phyloP scores from a whole-genome alignment of 1,140 invertebrate genomes.

The Listronotus bonariensis region DNA sequence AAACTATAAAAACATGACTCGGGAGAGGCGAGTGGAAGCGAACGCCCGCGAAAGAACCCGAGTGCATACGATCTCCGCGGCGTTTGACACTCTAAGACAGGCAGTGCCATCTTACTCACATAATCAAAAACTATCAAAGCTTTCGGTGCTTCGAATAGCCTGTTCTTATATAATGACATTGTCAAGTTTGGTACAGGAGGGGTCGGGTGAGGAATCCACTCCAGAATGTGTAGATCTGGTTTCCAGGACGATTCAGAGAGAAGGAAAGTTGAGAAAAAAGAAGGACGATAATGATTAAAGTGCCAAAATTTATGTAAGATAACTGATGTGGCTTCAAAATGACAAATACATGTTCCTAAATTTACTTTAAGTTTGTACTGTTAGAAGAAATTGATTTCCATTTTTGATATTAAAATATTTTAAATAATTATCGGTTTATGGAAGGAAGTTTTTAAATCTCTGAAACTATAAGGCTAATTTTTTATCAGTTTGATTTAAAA shows the following conservation, averaged over 20 bases:
- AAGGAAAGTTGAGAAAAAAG: slow-evolving; percentile 86
- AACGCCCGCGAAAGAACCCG: slow-evolving; percentile 90
- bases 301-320: slow-evolving; percentile 2
- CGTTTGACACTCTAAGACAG: slow-evolving; percentile 84
- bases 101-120: slow-evolving; percentile 89
- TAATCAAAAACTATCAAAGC: slow-evolving; percentile 90
- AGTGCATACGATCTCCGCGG: slow-evolving; percentile 93
- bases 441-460: no score
- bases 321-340: background rate
- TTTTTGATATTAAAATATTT: background rate
- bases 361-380: slow-evolving; percentile 5
- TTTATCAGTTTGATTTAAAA: no score
- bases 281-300: slow-evolving; percentile 67
- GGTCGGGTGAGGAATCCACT: slow-evolving; percentile 62
- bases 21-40: slow-evolving; percentile 88
- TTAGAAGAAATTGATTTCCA: no score
- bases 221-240: slow-evolving; percentile 82
- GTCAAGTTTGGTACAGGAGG: slow-evolving; percentile 61
- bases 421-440: no score
- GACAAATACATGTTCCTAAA: slow-evolving; percentile 18
- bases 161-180: slow-evolving; percentile 89
- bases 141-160: slow-evolving; percentile 89
- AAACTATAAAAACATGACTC: slow-evolving; percentile 95
- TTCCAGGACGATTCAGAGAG: slow-evolving; percentile 87
- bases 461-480: no score